phyloP scores from a whole-genome alignment of 2,113 vertebrate species.

The Ceyx melanurus region DNA sequence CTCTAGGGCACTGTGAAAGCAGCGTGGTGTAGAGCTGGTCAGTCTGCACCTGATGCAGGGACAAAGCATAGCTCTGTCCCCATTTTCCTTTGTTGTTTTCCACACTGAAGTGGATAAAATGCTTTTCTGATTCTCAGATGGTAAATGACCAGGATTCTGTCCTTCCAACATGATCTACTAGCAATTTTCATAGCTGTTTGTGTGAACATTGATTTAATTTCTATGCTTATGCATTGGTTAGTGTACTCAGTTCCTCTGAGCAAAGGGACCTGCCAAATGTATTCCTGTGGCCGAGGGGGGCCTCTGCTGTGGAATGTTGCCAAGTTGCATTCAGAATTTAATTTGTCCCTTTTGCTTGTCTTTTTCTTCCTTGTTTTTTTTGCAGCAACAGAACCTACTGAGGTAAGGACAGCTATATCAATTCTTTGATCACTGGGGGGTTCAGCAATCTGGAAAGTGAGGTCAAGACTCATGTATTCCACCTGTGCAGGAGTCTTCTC shows the following conservation, averaged over 20 bases:
- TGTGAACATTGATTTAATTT: background rate
- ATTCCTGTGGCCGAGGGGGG: background rate
- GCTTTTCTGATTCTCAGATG: background rate
- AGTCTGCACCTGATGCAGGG: background rate
- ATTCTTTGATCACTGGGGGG: background rate
- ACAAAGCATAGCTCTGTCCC: background rate
- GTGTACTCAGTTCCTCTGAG: background rate
- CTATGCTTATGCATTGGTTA: background rate
- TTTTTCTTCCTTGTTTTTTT: background rate
- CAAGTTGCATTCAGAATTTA: background rate
- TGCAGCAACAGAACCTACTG: slow-evolving; percentile 45
- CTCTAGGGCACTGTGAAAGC: background rate
- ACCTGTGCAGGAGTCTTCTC: background rate
- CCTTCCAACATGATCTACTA: background rate
- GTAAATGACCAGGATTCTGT: background rate
- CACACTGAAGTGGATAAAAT: background rate
- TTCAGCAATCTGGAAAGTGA: background rate
- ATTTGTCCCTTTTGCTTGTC: background rate
- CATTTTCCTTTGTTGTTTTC: background rate
- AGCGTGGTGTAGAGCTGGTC: background rate
- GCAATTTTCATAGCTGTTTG: background rate
- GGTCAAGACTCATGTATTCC: background rate
- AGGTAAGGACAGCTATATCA: slow-evolving; percentile 31
- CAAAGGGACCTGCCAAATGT: background rate
- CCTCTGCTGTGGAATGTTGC: background rate